Conservation (phyloP, 2,113 vertebrate species). For the Urocynchramus pylzowi region DNA sequence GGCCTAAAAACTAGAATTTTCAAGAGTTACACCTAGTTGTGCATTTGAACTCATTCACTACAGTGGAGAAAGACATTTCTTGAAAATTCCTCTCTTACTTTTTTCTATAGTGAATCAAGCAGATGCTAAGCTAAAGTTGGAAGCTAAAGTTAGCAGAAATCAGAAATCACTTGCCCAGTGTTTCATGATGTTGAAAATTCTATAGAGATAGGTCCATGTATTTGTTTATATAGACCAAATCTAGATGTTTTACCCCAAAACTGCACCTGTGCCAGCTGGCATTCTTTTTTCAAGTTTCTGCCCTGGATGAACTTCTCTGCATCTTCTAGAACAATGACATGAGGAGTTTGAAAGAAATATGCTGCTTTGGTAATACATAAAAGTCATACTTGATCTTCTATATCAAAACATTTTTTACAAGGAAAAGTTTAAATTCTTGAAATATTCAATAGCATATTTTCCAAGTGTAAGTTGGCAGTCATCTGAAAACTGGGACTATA, state of each 20-base stretch:
- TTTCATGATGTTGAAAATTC: neutral
- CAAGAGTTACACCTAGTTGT: neutral
- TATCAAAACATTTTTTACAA: neutral
- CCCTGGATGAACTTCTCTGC: neutral
- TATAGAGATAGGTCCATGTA: neutral
- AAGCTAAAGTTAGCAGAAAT: neutral
- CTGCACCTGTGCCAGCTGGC: neutral
- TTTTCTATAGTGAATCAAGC: neutral
- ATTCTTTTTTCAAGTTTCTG: neutral
- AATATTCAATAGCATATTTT: neutral
- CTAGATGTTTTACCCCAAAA: neutral
- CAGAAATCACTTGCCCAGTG: neutral
- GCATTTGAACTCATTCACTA: neutral
- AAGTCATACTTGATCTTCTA: neutral
- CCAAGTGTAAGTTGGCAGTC: neutral
- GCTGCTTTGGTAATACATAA: neutral
- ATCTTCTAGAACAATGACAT: neutral
- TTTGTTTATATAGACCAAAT: neutral
- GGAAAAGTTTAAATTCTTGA: neutral
- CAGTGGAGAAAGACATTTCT: neutral
- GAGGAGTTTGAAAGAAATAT: neutral
- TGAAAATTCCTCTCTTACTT: neutral
- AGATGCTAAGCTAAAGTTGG: neutral
- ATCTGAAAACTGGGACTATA: neutral
- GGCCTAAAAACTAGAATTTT: neutral